phyloP scores from a whole-genome alignment of 1,140 invertebrate species.

The Neodiprion fabricii region DNA sequence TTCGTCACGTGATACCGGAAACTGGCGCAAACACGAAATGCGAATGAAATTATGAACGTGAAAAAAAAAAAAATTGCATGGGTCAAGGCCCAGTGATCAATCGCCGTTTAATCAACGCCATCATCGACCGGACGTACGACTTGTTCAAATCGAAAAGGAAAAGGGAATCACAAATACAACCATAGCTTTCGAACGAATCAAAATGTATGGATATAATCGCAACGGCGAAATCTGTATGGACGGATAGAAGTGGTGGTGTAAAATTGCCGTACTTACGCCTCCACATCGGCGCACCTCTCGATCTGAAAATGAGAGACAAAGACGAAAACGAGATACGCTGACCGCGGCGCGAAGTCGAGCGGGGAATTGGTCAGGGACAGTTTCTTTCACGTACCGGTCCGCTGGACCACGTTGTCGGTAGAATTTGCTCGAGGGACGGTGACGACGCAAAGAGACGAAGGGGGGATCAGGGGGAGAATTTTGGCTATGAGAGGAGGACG shows the following conservation, averaged over 20 bases:
- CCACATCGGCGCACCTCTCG: background rate
- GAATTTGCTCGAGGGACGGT: background rate
- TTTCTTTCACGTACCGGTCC: background rate
- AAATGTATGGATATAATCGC: too few relatives aligned
- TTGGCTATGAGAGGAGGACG: constrained; percentile 12
- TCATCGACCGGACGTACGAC: background rate
- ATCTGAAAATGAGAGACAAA: background rate
- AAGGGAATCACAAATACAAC: too few relatives aligned
- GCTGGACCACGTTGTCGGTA: background rate
- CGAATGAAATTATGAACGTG: background rate
- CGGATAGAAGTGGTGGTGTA: too few relatives aligned
- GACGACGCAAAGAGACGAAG: background rate
- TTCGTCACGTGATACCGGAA: background rate
- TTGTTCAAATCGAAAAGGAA: too few relatives aligned
- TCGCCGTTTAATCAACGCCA: background rate
- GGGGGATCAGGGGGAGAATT: constrained; percentile 4
- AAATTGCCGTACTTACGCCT: too few relatives aligned
- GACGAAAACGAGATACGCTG: background rate
- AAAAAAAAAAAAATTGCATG: background rate
- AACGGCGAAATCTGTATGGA: too few relatives aligned
- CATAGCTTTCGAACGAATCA: too few relatives aligned
- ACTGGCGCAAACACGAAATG: background rate
- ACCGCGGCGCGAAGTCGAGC: background rate
- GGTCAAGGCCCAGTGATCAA: background rate
- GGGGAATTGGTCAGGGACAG: background rate